Base-by-base conservation (phyloP, 2,888 invertebrate species). In the Adelphocoris suturalis region DNA sequence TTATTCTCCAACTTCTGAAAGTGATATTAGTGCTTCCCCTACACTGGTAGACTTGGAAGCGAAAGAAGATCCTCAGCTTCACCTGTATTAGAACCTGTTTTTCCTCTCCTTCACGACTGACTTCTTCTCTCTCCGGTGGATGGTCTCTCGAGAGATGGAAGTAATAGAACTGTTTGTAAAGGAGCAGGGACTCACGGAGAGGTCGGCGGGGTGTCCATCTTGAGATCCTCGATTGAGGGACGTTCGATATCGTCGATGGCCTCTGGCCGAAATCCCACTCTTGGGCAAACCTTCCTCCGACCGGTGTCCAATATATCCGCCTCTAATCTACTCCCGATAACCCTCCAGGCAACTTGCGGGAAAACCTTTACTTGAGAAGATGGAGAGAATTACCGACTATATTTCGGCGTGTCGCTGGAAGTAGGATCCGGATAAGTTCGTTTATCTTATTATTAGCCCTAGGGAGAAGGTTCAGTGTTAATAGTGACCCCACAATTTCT, bases 241-340 rank as follows among this genome's bases (percentile, higher is more conserved):
- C 0, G 68, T 23, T 68, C 68, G 23, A 68, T 68, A 68, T 68
- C 68, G 68, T 0, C 12, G 68, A 68, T 23, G 68, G 68, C 2
- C 68, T 13, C 12, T 12, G 19, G 68, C 9, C 68, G 23, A 52
- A 2, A 13, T 2, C 16, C 12, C 11, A 52, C 52, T 11, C 68
- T 68, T 4, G 68, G 23, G 68, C 23, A 23, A 68, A 68, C 12
- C 68, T 68, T 19, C 19, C 68, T 19, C 57, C n/a, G 0, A n/a
- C 16, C 68, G 23, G 23, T 19, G 68, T 68, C 68, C 23, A 9
- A 19, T 68, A 23, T 23, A 68, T 23, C 23, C 23, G 68, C 68
- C 12, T 9, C 68, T 68, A 68, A 68, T 68, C 68, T 68, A 68
- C 68, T 68, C 19, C 13, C 68, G 68, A 68, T 68, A n/a, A 68